These are phyloP conservation scores for Tetramorium parvispinum DNA, from an alignment of 1,140 invertebrate species.

Conservation along the genomic window DNA sequence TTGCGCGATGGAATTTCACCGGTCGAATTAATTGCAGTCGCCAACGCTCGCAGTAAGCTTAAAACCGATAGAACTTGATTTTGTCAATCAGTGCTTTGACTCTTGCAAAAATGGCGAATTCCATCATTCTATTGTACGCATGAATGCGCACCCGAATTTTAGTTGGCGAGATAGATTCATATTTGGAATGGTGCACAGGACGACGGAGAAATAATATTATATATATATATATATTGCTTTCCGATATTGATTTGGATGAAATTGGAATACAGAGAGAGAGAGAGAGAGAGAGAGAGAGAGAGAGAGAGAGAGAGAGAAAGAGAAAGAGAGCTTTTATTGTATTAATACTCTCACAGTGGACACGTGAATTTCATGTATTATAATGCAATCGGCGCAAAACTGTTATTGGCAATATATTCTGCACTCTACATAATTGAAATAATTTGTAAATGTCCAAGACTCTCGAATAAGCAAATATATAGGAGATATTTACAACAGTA, in stretches of 20 bases:
- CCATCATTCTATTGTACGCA: conserved; percentile 11
- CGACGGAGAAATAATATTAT: conserved; percentile 39
- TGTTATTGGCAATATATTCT: conserved; percentile 46
- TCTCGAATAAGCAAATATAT: conserved; percentile 11
- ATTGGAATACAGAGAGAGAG: conserved; percentile 38
- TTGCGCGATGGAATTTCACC: conserved; percentile 33
- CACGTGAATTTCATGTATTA: conserved; percentile 35
- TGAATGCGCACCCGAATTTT: conserved; percentile 6
- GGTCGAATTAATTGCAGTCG: conserved; percentile 46
- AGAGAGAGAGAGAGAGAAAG: neutral
- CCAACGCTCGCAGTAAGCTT: conserved; percentile 1
- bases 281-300: neutral
- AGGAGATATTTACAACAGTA: neutral
- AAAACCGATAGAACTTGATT: conserved; percentile 18
- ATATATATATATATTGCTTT: conserved; percentile 27
- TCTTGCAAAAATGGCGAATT: conserved; percentile 11
- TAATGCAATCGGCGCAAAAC: conserved; percentile 46
- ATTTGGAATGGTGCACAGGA: neutral
- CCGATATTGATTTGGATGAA: conserved; percentile 48
- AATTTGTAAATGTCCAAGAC: conserved; percentile 30
- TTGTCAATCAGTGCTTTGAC: conserved; percentile 22
- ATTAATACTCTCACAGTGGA: conserved; percentile 30
- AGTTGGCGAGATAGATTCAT: conserved; percentile 17
- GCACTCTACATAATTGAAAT: conserved; percentile 50
- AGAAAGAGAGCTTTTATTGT: conserved; percentile 34